A percentile compares a stretch with the other conserved stretches of the same genome.
Conservation (phyloP, 2,113 vertebrate species). For the Clarias magur region DNA sequence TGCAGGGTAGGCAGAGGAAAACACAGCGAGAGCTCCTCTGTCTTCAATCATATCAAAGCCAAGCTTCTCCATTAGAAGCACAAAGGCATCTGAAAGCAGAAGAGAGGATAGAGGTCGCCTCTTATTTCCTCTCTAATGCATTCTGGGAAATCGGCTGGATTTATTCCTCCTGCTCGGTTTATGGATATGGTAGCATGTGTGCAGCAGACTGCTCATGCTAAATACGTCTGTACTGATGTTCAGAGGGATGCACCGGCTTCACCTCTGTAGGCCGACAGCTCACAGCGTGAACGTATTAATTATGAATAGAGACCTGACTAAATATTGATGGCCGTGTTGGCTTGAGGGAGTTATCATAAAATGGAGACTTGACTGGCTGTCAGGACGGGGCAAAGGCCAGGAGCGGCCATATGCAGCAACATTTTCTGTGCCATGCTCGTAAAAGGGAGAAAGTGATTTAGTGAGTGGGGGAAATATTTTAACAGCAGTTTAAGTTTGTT, state of each 20-base stretch:
- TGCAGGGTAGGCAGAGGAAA: conserved; percentile 47
- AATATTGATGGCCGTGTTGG: conserved; percentile 52
- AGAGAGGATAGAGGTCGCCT: conserved; percentile 54
- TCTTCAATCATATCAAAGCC: conserved; percentile 60
- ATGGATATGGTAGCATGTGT: conserved; percentile 27
- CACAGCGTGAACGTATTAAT: conserved; percentile 56
- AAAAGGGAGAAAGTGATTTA: background rate
- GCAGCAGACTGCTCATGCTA: conserved; percentile 30
- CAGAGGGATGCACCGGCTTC: conserved; percentile 29
- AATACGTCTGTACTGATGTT: conserved; percentile 35
- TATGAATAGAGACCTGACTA: conserved; percentile 54
- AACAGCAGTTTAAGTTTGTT: background rate
- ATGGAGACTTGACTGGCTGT: conserved; percentile 40
- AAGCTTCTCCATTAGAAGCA: conserved; percentile 60
- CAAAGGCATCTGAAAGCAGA: conserved; percentile 57
- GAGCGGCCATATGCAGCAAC: conserved; percentile 25
- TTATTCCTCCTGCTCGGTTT: conserved; percentile 46
- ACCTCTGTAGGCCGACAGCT: conserved; percentile 45
- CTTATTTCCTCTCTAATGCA: conserved; percentile 58
- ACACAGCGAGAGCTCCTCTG: conserved; percentile 56
- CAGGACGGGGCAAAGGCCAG: conserved; percentile 33
- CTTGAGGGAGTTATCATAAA: conserved; percentile 47
- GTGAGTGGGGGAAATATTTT: background rate
- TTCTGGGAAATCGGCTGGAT: conserved; percentile 55
- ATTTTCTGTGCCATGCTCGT: background rate